Evolutionary conservation across 1,140 invertebrate species (phyloP).

Genomic region (Cataglyphis hispanica): DNA sequence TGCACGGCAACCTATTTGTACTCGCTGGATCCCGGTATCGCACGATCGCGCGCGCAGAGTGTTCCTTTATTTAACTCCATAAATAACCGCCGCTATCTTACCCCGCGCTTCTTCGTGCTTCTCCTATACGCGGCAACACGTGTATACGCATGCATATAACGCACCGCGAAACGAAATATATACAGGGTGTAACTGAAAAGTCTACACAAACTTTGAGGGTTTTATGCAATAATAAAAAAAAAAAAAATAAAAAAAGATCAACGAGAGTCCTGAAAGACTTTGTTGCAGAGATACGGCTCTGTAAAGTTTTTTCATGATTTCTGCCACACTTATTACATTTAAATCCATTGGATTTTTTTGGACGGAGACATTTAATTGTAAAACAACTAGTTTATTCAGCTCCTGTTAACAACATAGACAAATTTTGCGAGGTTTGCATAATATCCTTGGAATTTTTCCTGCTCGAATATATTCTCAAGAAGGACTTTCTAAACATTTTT

Average conservation of each 20-base stretch:
- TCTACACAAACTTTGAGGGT: not conserved
- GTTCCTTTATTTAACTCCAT: constrained; percentile 85
- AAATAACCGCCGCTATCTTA: constrained; percentile 84
- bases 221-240: not conserved
- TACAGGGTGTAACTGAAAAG: not conserved
- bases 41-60: constrained; percentile 78
- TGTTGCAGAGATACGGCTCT: not conserved
- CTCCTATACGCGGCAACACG: constrained; percentile 69
- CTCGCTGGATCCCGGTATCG: constrained; percentile 76
- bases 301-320: not conserved
- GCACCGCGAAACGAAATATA: constrained; percentile 70
- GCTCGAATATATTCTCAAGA: not conserved
- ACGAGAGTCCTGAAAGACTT: not conserved
- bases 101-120: constrained; percentile 69
- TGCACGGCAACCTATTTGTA: constrained; percentile 83
- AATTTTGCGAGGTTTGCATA: not conserved
- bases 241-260: too few relatives aligned
- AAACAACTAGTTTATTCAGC: not conserved
- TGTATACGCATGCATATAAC: constrained; percentile 3
- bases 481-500: not conserved
- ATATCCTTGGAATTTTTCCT: not conserved
- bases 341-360: not conserved
- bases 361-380: not conserved
- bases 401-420: not conserved
- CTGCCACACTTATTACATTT: not conserved